Evolutionary conservation across 2,888 invertebrate species (phyloP), one percentile per base, ranked within the genome.

Genomic region (Camptogramma bilineatum): DNA sequence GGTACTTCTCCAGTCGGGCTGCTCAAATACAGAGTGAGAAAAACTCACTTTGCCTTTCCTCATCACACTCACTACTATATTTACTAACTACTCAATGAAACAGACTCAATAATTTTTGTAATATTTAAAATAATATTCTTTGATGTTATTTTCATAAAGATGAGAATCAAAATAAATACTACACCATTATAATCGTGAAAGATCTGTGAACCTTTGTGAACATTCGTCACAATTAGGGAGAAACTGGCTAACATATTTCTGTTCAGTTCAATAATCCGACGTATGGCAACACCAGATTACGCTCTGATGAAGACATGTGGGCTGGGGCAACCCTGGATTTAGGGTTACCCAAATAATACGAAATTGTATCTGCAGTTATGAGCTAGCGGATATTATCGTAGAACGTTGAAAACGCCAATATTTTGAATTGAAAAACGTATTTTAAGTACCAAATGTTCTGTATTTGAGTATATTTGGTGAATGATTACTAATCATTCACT

Each of bases 281-380:
- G 16, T 44, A 28, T 48, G 39, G 52, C 52, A 31, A 28, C 28
- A 50, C 72, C 64, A 57, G 52, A 54, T 70, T 72, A 17, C 70
- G 74, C 21, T 53, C 57, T 69, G 71, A 68, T 58, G 52, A 60
- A 64, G 60, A 64, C 42, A 31, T 52, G 56, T 60, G 60, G 46
- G 31, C 42, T 48, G 42, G 9, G 46, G 48, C 59, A 59, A 9
- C 39, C 64, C 50, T 59, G 39, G 5, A 17, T n/a, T 16, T 56
- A 55, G 19, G 55, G 54, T 31, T 54, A 42, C 17, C 31, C 10
- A 39, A 39, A 39, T 34, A 34, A 9, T 34, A 18, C 39, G 3
- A 21, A 7, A 0, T 44, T 44, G 0, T 16, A 44, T 17, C 44
- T 44, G 8, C 4, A 4, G 17, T 5, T 16, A 8, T 44, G 42